Evolutionary conservation across 2,113 vertebrate species (phyloP), one percentile per base, ranked within the genome.

Genomic region (Emberiza fucata): DNA sequence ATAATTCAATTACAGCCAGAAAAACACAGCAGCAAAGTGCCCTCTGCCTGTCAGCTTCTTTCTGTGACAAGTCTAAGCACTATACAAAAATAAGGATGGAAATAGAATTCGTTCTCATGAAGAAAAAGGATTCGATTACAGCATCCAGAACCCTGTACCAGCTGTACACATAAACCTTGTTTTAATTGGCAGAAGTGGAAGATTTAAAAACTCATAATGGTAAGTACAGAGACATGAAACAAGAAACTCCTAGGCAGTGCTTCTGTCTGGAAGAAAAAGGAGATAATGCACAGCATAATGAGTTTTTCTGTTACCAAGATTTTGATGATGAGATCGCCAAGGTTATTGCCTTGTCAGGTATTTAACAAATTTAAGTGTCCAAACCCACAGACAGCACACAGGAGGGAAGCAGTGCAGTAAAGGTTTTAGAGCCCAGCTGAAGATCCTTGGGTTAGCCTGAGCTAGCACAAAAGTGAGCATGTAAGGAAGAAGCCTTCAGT

Each of bases 371-470:
- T 54, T 14, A 13, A 8, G 14, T 0, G 0, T 63, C 39, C 45
- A 86, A 84, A 75, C 14, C 28, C 44, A 60, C 5, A 68, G 14
- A 25, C 0, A 33, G 0, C 5, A 7, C 68, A 50, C 5, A 50
- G 47, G 18, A 70, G 15, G 18, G 21, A 78, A 73, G 24, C 6
- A 86, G n/a, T 5, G 12, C 19, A 53, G 28, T 22, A 50, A 40
- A 6, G 14, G 37, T 18, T 65, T 42, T 1, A 47, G 0, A 64
- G 63, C 28, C 39, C 45, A 57, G 3, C 2, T 4, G 5, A 81
- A 61, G 35, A 66, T 9, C 21, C n/a, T 33, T 12, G 9, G 8
- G 9, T 44, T 44, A 56, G 19, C 44, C 44, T 59, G 40, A 79
- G 20, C 27, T 12, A 71, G 27, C 27, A 39, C 19, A 68, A 47